Evolutionary conservation across 2,888 invertebrate species (phyloP), one percentile per base, ranked within the genome.

Genomic region (Plebejus anna): DNA sequence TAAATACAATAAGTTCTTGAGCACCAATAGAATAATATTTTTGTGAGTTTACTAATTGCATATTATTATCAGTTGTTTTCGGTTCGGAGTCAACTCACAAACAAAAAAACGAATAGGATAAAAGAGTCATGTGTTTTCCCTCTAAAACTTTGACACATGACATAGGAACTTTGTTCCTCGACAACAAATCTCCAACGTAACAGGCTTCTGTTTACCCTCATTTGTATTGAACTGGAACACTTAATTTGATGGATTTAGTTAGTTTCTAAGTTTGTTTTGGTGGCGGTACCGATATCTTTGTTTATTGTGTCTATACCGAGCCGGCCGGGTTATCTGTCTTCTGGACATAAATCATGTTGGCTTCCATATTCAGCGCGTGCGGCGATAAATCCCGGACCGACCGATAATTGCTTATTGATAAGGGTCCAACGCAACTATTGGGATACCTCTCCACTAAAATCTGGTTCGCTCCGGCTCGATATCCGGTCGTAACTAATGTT

Each of bases 241-340:
- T 32, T 5, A 66, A 66, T 66, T 66, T 66, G 66, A 36, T 66
- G 16, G 66, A 66, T 66, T 66, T 16, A 38, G n/a, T 51, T 71
- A 4, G 51, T 73, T 73, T 73, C 32, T 51, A 51, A 28, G 11
- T 28, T 51, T 32, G 75, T 57, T n/a, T 32, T 28, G 55, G 32
- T 42, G 42, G 16, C 55, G 13, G 73, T 51, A 32, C 32, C 16
- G 72, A 51, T 73, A 55, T 55, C 55, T 22, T 51, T 55, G 55
- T 73, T 55, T 72, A 72, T 72, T 73, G 73, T 51, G 51, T 72
- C 47, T 72, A 32, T 72, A 72, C 32, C 51, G 73, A 73, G 73
- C 32, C 51, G 72, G 42, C 55, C 73, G 73, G 73, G 73, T 73
- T 73, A 55, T 73, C 73, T 51, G 5, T 11, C 28, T 73, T 73